Percentiles rank a stretch among this genome's conserved stretches.
Conservation (phyloP, 2,113 vertebrate species). For the Carlito syrichta region DNA sequence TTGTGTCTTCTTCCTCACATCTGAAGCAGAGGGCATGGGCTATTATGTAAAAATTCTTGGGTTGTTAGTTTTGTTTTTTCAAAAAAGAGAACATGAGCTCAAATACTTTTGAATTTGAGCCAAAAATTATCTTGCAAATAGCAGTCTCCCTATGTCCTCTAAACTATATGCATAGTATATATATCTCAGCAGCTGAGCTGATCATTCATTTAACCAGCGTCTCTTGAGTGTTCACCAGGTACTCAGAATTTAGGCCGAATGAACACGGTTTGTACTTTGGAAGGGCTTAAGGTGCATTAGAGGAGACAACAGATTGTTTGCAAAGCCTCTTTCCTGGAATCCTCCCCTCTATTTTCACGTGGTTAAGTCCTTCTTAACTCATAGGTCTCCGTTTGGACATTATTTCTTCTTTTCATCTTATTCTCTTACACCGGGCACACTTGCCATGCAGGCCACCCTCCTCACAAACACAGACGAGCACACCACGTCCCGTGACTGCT, state of each 20-base stretch:
- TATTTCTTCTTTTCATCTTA: background rate
- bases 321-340: too few species aligned
- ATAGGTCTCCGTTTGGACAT: too few species aligned
- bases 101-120: background rate
- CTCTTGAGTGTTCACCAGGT: background rate
- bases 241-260: background rate
- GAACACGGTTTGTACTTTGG: fast-evolving
- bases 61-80: background rate
- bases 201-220: too few species aligned
- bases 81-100: background rate
- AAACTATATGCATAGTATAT: background rate
- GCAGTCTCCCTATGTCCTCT: fast-evolving
- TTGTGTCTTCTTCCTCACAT: background rate
- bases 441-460: background rate
- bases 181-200: background rate
- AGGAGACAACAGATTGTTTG: fast-evolving
- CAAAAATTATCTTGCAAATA: background rate
- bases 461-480: background rate
- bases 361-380: background rate
- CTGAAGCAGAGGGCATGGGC: fast-evolving
- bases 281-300: background rate
- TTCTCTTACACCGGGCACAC: background rate
- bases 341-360: background rate
- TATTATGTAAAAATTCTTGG: fast-evolving
- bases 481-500: background rate